Evolutionary conservation across 1,140 invertebrate species (phyloP), one percentile per base, ranked within the genome.

Genomic region (Bradysia coprophila): DNA sequence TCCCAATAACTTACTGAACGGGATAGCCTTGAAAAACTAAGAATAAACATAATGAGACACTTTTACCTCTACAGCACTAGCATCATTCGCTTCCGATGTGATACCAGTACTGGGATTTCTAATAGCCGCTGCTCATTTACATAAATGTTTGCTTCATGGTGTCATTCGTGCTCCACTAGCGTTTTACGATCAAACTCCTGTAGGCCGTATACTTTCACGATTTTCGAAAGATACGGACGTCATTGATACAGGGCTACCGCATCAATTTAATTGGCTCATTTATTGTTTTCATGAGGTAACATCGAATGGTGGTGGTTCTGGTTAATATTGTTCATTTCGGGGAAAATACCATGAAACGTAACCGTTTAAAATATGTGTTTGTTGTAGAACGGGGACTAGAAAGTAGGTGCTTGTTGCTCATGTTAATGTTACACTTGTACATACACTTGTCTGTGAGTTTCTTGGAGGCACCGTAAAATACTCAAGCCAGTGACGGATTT

Each of bases 101-200:
- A 65, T 69, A 52, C 76, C 77, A 43, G 72, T 67, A 50, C 61
- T 83, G 63, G 80, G 77, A 51, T 73, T 72, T 54, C 75, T 78
- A 69, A 57, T 67, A 42, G 88, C 87, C 20, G 77, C 83, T 44
- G 65, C 65, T 46, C 61, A 71, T 33, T 65, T 94, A 51, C 91
- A 96, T 67, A 59, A 69, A 47, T 54, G 71, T 44, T 74, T 94
- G 62, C 68, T 95, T 55, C 52, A 58, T 40, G 75, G 75, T 52
- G 69, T 94, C 53, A 62, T 94, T 54, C 73, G 73, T 54, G 71
- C 76, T 41, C 79, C 80, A 45, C 67, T 83, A 63, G 64, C 67
- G 61, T 89, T 91, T 69, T 93, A 83, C 66, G 88, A 93, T 63
- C 80, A 78, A 49, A 92, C 87, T 46, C 89, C 89, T 34, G 58